Evolutionary conservation across 2,888 invertebrate genomes (phyloP).

Genomic region (Chrysolina oricalcia): DNA sequence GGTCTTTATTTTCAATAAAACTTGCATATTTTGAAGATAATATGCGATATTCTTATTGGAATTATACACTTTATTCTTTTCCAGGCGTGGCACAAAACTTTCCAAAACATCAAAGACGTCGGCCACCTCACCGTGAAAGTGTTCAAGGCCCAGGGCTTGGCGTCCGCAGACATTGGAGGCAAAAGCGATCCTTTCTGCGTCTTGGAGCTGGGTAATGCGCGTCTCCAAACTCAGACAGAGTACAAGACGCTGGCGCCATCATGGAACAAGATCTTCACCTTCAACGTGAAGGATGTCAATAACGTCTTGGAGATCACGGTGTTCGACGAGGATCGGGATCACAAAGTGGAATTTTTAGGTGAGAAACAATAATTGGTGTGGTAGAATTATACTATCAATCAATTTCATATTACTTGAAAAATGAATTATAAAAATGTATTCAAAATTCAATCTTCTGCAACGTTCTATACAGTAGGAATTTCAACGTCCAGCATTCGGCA

Average conservation of each 20-base stretch:
- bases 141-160: conserved; percentile 87
- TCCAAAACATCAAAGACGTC: conserved; percentile 87
- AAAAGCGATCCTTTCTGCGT: conserved; percentile 99
- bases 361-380: conserved; percentile 68
- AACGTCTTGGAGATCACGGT: conserved; percentile 95
- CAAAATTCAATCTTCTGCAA: too few species aligned
- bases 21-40: too few species aligned
- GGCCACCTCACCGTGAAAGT: conserved; percentile 97
- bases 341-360: conserved; percentile 98
- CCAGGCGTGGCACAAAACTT: conserved; percentile 80
- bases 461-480: too few species aligned
- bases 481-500: too few species aligned
- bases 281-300: conserved; percentile 97
- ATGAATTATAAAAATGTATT: too few species aligned
- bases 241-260: conserved; percentile 97
- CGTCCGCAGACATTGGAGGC: conserved; percentile 96
- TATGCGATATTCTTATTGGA: too few species aligned
- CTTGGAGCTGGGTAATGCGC: conserved; percentile 93
- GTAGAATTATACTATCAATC: too few species aligned
- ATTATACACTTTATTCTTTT: conserved; percentile 29
- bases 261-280: conserved; percentile 99
- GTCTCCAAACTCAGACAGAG: conserved; percentile 98
- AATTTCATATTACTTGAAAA: too few species aligned
- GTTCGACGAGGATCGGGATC: conserved; percentile 97
- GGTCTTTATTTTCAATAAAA: too few species aligned